These are phyloP conservation scores for Lampropteryx suffumata DNA, from an alignment of 2,888 invertebrate genomes.

Conservation along the genomic window DNA sequence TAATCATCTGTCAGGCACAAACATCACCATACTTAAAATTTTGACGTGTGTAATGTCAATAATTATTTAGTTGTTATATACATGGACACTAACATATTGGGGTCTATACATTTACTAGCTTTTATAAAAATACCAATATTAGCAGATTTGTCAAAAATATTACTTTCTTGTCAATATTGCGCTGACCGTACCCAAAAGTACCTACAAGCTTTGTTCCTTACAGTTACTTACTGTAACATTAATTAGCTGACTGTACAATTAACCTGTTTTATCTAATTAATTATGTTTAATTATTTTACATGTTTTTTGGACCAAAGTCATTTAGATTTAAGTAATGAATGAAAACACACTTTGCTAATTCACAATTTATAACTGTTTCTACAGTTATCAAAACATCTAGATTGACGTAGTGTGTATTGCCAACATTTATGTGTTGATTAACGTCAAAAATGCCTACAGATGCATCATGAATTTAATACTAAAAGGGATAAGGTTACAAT, in stretches of 20 bases:
- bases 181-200: conserved; percentile 18
- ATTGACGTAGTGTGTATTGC: background rate
- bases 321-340: conserved; percentile 6
- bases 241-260: conserved; percentile 28
- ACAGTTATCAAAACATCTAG: too few species aligned
- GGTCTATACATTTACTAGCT: conserved; percentile 21
- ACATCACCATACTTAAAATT: conserved; percentile 39
- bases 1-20: conserved; percentile 47
- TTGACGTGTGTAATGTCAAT: conserved; percentile 31
- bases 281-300: conserved; percentile 16
- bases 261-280: conserved; percentile 22
- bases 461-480: conserved; percentile 14
- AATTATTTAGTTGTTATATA: conserved; percentile 27
- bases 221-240: conserved; percentile 22
- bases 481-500: conserved; percentile 20
- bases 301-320: conserved; percentile 24
- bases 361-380: too few species aligned
- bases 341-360: too few species aligned
- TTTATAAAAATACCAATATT: conserved; percentile 36
- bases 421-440: conserved; percentile 2
- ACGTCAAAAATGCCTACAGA: conserved; percentile 12
- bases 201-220: conserved; percentile 27
- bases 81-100: conserved; percentile 14
- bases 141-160: conserved; percentile 33
- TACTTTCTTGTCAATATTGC: conserved; percentile 21